Conservation (phyloP, 2,113 vertebrate species). For the Pygoscelis antarcticus region DNA sequence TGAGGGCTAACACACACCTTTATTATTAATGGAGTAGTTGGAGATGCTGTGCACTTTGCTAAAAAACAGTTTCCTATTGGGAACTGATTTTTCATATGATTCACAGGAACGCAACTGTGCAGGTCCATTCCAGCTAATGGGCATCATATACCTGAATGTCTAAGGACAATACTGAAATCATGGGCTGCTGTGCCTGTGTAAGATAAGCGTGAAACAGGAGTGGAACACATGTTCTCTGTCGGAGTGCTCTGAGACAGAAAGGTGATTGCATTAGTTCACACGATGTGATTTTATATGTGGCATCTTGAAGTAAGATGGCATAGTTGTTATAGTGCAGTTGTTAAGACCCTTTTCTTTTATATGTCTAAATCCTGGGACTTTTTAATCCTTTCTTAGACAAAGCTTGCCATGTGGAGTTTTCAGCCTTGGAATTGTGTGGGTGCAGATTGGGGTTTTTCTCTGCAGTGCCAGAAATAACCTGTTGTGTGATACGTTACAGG, state of each 20-base stretch:
- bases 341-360: not conserved
- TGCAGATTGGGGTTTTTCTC: slow-evolving; percentile 40
- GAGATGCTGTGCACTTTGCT: not conserved
- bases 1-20: not conserved
- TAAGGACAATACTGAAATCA: not conserved
- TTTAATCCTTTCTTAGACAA: not conserved
- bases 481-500: not conserved
- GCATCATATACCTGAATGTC: not conserved
- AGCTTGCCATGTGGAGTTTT: not conserved
- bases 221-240: not conserved
- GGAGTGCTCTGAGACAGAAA: not conserved
- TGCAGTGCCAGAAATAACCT: slow-evolving; percentile 29
- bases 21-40: not conserved
- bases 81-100: not conserved
- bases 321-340: not conserved
- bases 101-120: not conserved
- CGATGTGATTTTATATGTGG: not conserved
- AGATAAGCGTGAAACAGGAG: not conserved
- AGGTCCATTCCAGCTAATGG: not conserved
- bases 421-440: not conserved
- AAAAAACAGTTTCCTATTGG: not conserved
- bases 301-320: not conserved
- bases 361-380: not conserved
- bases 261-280: not conserved
- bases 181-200: not conserved